These are phyloP conservation scores for Sapajus apella DNA, from an alignment of 2,113 vertebrate species.

Conservation along the genomic window DNA sequence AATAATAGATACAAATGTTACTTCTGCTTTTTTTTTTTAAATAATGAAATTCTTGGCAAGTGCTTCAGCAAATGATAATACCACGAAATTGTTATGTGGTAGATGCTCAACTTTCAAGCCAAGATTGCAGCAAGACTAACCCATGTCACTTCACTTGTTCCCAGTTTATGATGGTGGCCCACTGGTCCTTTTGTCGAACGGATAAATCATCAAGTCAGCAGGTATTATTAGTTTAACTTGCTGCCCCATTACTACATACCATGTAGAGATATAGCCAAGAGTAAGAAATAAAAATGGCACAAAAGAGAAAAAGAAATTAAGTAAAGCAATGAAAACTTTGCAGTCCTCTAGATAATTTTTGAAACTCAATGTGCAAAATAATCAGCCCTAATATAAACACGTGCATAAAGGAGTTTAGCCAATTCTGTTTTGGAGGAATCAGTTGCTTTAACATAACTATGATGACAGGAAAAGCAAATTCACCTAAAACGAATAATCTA, in stretches of 20 bases:
- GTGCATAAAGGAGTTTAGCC: background rate
- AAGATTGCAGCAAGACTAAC: background rate
- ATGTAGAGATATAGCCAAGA: background rate
- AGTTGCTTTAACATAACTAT: accelerated
- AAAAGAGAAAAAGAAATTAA: background rate
- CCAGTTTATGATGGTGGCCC: no score
- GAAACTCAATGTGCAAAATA: background rate
- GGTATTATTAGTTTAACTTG: background rate
- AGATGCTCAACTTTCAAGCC: background rate
- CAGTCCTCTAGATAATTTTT: background rate
- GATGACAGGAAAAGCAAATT: background rate
- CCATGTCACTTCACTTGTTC: background rate
- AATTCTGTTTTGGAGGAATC: background rate
- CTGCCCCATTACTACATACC: background rate
- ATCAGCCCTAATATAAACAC: background rate
- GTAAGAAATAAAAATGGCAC: background rate
- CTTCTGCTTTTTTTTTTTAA: background rate
- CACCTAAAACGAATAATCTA: background rate
- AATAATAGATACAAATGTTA: background rate
- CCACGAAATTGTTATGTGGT: background rate
- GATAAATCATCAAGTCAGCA: background rate
- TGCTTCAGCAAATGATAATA: background rate
- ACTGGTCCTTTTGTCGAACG: background rate
- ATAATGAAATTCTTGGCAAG: background rate
- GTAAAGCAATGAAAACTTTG: background rate